These are phyloP conservation scores for Dione vanillae DNA, from an alignment of 2,888 invertebrate genomes.

Conservation along the genomic window DNA sequence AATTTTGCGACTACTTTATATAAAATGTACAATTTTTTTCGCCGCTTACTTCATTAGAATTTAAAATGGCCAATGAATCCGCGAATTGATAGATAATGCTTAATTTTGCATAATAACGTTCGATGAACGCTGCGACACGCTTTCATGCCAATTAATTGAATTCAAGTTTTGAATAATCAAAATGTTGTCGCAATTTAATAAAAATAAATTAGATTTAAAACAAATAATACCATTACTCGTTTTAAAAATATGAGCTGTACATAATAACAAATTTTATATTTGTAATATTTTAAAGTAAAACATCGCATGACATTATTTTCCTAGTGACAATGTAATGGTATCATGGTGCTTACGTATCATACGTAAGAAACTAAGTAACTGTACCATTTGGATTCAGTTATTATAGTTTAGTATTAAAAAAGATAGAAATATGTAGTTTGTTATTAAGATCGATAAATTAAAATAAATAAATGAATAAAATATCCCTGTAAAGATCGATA, in stretches of 20 bases:
- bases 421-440: too few relatives aligned
- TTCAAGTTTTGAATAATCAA: constrained; percentile 23
- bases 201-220: not conserved
- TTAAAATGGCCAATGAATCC: constrained; percentile 27
- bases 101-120: constrained; percentile 28
- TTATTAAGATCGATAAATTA: too few relatives aligned
- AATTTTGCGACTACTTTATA: constrained; percentile 1
- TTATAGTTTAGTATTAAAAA: too few relatives aligned
- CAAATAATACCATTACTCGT: not conserved
- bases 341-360: not conserved
- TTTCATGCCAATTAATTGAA: constrained; percentile 24
- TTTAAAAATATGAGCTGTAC: not conserved
- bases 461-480: too few relatives aligned
- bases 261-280: not conserved
- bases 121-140: constrained; percentile 12
- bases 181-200: constrained; percentile 15
- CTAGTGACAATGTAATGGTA: not conserved
- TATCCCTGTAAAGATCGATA: too few relatives aligned
- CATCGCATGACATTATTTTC: not conserved
- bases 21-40: constrained; percentile 21
- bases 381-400: not conserved
- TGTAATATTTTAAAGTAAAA: not conserved
- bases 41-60: constrained; percentile 7
- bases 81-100: constrained; percentile 27
- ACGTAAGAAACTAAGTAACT: not conserved